These are phyloP conservation scores for Dinomys branickii DNA, from an alignment of 2,113 vertebrate genomes.

Conservation along the genomic window DNA sequence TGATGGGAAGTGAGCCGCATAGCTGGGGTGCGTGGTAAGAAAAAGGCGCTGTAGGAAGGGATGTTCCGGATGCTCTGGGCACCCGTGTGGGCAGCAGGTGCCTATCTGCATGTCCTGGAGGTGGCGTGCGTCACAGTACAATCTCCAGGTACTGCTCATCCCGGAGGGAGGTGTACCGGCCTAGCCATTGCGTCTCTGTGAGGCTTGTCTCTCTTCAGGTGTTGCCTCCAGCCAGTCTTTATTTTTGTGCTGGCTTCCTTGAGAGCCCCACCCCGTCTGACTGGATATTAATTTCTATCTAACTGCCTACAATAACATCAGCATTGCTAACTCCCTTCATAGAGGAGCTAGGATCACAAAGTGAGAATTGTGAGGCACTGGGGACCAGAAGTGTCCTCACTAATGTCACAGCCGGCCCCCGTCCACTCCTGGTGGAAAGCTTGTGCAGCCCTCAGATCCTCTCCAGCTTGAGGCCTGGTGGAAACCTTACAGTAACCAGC, in stretches of 20 bases:
- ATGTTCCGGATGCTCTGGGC: too few species aligned
- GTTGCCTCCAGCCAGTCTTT: background rate
- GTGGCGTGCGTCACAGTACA: background rate
- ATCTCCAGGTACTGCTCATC: background rate
- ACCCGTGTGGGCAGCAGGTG: background rate
- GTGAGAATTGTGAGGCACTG: background rate
- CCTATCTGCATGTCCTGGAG: background rate
- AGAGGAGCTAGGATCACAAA: background rate
- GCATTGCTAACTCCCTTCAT: background rate
- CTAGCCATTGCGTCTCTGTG: too few species aligned
- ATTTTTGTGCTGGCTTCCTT: too few species aligned
- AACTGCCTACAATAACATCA: background rate
- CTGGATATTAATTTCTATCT: background rate
- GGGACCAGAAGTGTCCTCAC: background rate
- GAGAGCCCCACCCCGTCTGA: background rate
- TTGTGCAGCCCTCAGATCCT: too few species aligned
- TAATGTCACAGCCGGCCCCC: background rate
- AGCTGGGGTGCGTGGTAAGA: too few species aligned
- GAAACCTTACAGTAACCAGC: too few species aligned
- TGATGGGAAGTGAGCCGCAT: too few species aligned
- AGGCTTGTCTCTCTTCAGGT: background rate
- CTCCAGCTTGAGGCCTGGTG: too few species aligned
- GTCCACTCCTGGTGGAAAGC: background rate
- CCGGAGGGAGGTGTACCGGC: too few species aligned
- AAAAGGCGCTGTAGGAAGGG: background rate